Evolutionary conservation across 92 coral and sea anemone species (phyloP).

Genomic region (Scolanthus callimorphus): DNA sequence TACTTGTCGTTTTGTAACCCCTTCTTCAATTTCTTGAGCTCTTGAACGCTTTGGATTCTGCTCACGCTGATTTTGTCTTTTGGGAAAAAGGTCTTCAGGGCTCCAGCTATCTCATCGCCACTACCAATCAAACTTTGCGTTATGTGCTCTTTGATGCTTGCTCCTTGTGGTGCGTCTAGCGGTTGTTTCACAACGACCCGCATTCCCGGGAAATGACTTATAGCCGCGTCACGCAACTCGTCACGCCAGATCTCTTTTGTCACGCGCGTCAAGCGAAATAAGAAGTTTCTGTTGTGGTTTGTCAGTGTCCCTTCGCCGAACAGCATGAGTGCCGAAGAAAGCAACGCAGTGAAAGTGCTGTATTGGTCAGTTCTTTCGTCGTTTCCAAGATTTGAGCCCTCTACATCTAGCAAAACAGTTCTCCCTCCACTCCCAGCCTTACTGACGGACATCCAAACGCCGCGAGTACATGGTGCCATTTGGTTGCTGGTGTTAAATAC

Average conservation of each 20-base stretch:
- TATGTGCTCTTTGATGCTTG: conserved; percentile 7
- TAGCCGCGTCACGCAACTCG: conserved; percentile 5
- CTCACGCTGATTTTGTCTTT: conserved; percentile 24
- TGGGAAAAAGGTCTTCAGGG: conserved; percentile 36
- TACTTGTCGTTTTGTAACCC: conserved; percentile 15
- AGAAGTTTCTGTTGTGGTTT: conserved; percentile 46
- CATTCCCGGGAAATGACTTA: conserved; percentile 18
- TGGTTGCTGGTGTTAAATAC: conserved; percentile 55
- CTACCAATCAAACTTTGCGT: not conserved
- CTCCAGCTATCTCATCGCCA: conserved; percentile 14
- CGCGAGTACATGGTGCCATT: conserved; percentile 41
- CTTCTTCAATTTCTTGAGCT: conserved; percentile 14
- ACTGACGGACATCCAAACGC: conserved; percentile 48
- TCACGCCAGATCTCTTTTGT: conserved; percentile 46
- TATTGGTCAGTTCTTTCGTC: conserved; percentile 46
- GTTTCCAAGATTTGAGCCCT: conserved; percentile 54
- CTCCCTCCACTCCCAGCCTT: conserved; percentile 14
- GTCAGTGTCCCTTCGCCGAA: conserved; percentile 29
- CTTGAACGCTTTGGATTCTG: conserved; percentile 29
- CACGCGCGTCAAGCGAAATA: conserved; percentile 57
- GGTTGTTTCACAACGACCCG: conserved; percentile 33
- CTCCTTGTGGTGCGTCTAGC: conserved; percentile 45
- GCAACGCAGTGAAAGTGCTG: conserved; percentile 50
- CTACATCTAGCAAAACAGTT: conserved; percentile 50
- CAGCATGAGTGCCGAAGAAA: conserved; percentile 53